These are phyloP conservation scores for Lordiphosa stackelbergi DNA, from an alignment of 1,140 invertebrate species.

Conservation along the genomic window DNA sequence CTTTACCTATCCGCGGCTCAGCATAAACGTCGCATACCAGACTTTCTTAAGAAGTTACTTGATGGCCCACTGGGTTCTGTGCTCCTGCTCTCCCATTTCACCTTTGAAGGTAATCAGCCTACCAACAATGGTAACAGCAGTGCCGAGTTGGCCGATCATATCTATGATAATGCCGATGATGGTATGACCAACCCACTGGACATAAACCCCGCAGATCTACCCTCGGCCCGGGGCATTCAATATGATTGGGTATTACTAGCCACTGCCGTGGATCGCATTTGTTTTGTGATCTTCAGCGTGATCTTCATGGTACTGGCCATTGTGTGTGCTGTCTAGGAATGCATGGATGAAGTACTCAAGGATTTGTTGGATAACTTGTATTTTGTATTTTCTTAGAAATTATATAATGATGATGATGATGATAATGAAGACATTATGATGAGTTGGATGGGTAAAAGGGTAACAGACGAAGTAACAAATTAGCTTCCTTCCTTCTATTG, in stretches of 20 bases:
- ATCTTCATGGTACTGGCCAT: conserved; percentile 78
- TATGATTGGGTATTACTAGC: conserved; percentile 82
- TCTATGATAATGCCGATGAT: conserved; percentile 73
- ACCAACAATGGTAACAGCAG: conserved; percentile 26
- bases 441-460: conserved; percentile 26
- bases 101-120: conserved; percentile 33
- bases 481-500: conserved; percentile 43
- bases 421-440: conserved; percentile 29
- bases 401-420: conserved; percentile 39
- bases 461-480: conserved; percentile 63
- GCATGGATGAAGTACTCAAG: background rate
- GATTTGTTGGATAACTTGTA: conserved; percentile 30
- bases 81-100: conserved; percentile 77
- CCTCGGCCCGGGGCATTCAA: conserved; percentile 76
- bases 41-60: conserved; percentile 79
- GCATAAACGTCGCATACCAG: conserved; percentile 79
- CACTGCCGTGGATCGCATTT: conserved; percentile 81
- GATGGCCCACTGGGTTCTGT: conserved; percentile 79
- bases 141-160: conserved; percentile 64
- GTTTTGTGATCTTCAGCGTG: conserved; percentile 80
- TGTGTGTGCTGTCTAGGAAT: conserved; percentile 77
- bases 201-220: conserved; percentile 73
- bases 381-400: conserved; percentile 34
- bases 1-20: conserved; percentile 79
- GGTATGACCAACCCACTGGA: conserved; percentile 49